Base-by-base conservation (phyloP, 2,888 invertebrate species). In the Anodontia alba region DNA sequence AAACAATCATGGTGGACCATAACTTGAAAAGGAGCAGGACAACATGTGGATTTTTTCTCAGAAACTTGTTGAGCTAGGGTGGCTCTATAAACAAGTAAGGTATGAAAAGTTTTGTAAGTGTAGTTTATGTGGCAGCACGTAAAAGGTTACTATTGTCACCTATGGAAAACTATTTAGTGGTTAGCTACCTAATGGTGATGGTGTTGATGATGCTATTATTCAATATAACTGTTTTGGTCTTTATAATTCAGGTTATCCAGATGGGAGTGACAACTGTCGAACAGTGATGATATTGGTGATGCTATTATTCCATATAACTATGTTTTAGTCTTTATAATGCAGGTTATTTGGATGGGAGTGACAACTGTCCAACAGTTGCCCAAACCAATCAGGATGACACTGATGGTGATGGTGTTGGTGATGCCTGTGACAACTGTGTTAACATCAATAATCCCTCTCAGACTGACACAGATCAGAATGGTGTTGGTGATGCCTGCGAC, bases 401-500 rank as follows among this genome's bases (percentile, higher is more conserved):
- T 23, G 88, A 90, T 69, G 83, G 77, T 0, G 88, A 90, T 76
- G 68, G 66, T 29, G 81, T 88, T 12, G 90, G 90, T 0, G 90
- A 90, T 67, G 84, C 81, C 33, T 91, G 91, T 85, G 91, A 91
- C 93, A 97, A 92, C 80, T 92, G 92, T 82, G 78, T 80, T 10
- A 79, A 36, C 36, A 81, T 87, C 0, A 46, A 87, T 23, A 90
- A 97, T 95, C 96, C 96, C 0, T 96, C 96, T 87, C 99, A 99
- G 93, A 95, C 96, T 75, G 98, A 99, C 93, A 95, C 96, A 20
- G 98, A 99, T 92, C 96, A 67, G 49, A 49, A 49, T 49, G 38
- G 38, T 38, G 38, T 38, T 38, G 38, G 38, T 38, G 38, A 38
- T 38, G 38, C 38, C 38, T 38, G 90, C 80, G 90, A 90, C 42